Evolutionary conservation across 2,797 vertebrate species (phyloP), one percentile per base, ranked within the genome.

Genomic region (Labeo calbasu): DNA sequence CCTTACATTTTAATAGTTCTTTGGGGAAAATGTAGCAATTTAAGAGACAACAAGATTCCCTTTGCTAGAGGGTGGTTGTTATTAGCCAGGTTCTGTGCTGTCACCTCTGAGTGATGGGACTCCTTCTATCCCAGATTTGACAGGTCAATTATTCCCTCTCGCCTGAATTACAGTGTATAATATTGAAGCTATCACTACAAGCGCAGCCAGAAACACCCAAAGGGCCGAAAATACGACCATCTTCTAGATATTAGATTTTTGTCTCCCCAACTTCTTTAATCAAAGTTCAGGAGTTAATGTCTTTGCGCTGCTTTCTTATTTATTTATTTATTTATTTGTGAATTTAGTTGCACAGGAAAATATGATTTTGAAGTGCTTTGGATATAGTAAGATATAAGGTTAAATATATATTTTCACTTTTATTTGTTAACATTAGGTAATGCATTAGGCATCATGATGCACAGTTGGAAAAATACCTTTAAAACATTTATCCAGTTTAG

Each of bases 81-180:
- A 79, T 73, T 73, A 81, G 59, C 79, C 65, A 63, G 25, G 59
- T 82, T 63, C 83, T 72, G 57, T 53, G 53, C 87, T 55, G 77
- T 86, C 63, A 78, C 57, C 0, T 43, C 70, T 71, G 88, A 89
- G 69, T 92, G 93, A 94, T 91, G 88, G 90, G 87, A 81, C 85
- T 68, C 82, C 76, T 89, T 90, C 90, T 85, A 36, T 89, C 89
- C 88, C 89, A 82, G 86, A 59, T 86, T 69, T 94, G 93, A 94
- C 94, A 93, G 92, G 89, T 92, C 94, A 93, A 93, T 95, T 92
- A 94, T 91, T 94, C 91, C 92, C 87, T 81, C 51, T 68, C 36
- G 63, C 89, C 91, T 93, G 92, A 93, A 93, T 93, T 92, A 94
- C 93, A 93, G 90, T 88, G 57, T 91, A 90, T 92, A 91, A 93